Evolutionary conservation across 2,888 invertebrate species (phyloP).

Genomic region (Sphaeridia pumilis): DNA sequence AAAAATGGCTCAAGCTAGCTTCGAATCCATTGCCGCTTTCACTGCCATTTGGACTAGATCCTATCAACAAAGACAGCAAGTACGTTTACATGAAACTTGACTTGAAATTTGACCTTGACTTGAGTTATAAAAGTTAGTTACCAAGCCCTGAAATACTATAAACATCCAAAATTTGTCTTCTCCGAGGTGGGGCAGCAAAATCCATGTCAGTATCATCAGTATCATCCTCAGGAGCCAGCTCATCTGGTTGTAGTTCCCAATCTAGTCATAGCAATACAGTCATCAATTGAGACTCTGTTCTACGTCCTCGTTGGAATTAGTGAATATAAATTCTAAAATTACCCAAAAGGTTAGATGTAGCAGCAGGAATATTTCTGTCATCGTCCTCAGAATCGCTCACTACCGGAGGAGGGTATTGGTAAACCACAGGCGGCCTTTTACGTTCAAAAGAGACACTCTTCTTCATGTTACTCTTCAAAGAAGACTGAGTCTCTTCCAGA

Average conservation of each 20-base stretch:
- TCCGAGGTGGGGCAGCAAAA: too few relatives aligned
- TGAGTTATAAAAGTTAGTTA: too few relatives aligned
- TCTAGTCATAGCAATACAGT: constrained; percentile 20
- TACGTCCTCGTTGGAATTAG: neutral
- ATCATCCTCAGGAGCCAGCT: constrained; percentile 32
- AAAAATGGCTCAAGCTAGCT: too few relatives aligned
- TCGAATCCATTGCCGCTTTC: too few relatives aligned
- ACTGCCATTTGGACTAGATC: too few relatives aligned
- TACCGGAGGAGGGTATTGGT: constrained; percentile 30
- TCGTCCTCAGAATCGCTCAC: constrained; percentile 29
- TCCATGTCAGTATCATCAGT: constrained; percentile 29
- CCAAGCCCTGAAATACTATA: too few relatives aligned
- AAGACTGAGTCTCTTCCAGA: neutral
- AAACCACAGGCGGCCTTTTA: constrained; percentile 31
- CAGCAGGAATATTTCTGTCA: neutral
- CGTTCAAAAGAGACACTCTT: constrained; percentile 35
- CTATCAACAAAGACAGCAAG: too few relatives aligned
- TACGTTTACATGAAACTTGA: too few relatives aligned
- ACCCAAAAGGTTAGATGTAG: constrained; percentile 9
- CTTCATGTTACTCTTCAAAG: constrained; percentile 19
- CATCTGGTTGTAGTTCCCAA: constrained; percentile 35
- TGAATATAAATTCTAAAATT: too few relatives aligned
- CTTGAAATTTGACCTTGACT: too few relatives aligned
- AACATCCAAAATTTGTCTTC: too few relatives aligned
- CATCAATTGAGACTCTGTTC: neutral